Percentiles rank a stretch among this genome's conserved stretches.
Conservation (phyloP, 1,140 invertebrate genomes). For the Aphis craccivora region DNA sequence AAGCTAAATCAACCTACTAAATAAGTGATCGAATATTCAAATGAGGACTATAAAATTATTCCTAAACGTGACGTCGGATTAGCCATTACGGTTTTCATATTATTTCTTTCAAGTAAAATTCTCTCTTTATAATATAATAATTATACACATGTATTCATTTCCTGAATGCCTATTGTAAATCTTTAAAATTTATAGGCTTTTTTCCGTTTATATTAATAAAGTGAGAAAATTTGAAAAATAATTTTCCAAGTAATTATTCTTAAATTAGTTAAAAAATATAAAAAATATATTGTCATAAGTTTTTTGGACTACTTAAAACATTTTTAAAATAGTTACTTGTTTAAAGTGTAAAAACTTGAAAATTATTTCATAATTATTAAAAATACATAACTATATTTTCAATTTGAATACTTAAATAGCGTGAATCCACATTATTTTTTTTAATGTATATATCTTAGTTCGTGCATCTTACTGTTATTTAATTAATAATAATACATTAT, state of each 20-base stretch:
- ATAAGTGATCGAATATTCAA: too few species aligned
- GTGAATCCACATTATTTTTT: not conserved
- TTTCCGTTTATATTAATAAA: not conserved
- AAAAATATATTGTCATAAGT: not conserved
- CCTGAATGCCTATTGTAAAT: not conserved
- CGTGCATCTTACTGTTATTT: too few species aligned
- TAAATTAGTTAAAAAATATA: not conserved
- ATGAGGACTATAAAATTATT: too few species aligned
- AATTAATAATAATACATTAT: too few species aligned
- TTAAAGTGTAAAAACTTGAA: too few species aligned
- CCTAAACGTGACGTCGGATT: too few species aligned
- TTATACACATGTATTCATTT: not conserved
- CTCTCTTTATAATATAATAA: not conserved
- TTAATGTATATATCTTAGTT: too few species aligned
- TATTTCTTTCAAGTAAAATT: too few species aligned
- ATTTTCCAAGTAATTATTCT: rapidly evolving
- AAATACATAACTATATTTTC: not conserved
- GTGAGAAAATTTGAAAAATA: not conserved
- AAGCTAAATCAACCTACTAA: too few species aligned
- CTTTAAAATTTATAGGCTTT: not conserved
- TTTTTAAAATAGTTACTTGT: not conserved
- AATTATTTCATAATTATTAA: not conserved
- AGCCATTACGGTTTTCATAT: too few species aligned
- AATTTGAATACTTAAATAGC: not conserved
- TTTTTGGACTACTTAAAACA: not conserved